Percentiles rank a stretch among this genome's conserved stretches.
phyloP scores from a whole-genome alignment of 2,113 vertebrate genomes.

The Mus musculus region DNA sequence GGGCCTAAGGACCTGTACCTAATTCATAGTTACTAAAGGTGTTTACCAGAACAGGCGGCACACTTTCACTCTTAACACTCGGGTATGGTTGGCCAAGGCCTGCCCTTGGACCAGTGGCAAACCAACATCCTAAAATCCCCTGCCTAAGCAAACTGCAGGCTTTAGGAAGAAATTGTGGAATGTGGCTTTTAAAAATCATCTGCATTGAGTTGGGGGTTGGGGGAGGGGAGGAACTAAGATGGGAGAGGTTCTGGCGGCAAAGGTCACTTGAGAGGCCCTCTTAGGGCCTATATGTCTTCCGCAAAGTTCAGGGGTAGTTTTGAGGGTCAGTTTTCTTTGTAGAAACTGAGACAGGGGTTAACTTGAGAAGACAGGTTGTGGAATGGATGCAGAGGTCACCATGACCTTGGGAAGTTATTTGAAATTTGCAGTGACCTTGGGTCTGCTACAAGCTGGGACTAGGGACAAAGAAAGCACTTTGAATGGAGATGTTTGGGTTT shows the following conservation, averaged over 20 bases:
- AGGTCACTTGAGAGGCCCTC: not conserved
- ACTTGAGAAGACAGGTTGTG: not conserved
- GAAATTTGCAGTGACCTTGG: not conserved
- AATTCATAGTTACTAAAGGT: not conserved
- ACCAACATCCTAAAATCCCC: not conserved
- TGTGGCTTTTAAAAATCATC: not conserved
- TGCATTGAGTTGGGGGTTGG: not conserved
- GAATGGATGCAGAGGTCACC: not conserved
- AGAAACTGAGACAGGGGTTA: not conserved
- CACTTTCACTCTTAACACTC: not conserved
- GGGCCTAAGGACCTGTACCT: not conserved
- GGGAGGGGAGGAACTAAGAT: accelerated
- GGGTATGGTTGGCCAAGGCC: not conserved
- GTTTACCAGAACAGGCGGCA: not conserved
- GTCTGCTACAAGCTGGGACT: not conserved
- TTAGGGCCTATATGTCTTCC: not conserved
- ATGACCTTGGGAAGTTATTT: not conserved
- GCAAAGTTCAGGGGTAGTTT: not conserved
- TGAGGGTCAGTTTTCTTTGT: not conserved
- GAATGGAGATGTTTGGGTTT: not conserved
- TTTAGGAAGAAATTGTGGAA: not conserved
- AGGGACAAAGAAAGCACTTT: too few relatives aligned
- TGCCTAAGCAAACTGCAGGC: not conserved
- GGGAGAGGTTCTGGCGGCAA: not conserved
- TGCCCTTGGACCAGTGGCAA: not conserved